Conservation (phyloP, 53 echinoderm and acorn worm species). For the Paracentrotus lividus region DNA sequence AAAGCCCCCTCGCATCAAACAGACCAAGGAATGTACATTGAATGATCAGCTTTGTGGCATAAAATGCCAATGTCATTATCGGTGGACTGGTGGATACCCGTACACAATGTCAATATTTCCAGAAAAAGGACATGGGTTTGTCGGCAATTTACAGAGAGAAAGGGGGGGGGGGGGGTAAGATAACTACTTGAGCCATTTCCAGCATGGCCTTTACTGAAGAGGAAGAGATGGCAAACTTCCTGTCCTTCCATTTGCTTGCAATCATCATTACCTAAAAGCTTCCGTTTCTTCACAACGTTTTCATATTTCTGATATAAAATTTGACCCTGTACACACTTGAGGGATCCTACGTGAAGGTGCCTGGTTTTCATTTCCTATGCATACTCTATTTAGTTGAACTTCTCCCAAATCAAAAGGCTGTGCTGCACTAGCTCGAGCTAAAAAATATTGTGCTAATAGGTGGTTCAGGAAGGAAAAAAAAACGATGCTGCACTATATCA, state of each 20-base stretch:
- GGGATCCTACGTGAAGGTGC: not conserved
- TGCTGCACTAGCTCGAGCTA: too few species aligned
- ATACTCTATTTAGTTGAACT: not conserved
- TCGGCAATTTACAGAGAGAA: not conserved
- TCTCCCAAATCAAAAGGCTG: not conserved
- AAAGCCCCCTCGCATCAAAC: too few species aligned
- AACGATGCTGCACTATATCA: too few species aligned
- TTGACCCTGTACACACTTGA: not conserved
- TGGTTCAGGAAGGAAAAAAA: too few species aligned
- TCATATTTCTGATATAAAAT: not conserved
- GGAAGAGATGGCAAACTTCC: slow-evolving; percentile 37
- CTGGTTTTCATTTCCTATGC: not conserved
- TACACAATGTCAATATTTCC: not conserved
- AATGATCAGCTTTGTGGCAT: too few species aligned
- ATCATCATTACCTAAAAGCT: slow-evolving; percentile 33
- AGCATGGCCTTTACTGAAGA: not conserved
- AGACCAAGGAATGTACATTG: too few species aligned
- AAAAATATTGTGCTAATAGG: too few species aligned
- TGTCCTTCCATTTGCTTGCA: slow-evolving; percentile 34
- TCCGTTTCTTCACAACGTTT: not conserved
- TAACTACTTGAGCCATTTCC: not conserved
- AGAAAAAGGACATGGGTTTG: not conserved
- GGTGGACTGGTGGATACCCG: too few species aligned
- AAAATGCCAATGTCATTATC: too few species aligned
- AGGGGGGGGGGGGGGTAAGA: not conserved